Conservation (phyloP, 2,113 vertebrate genomes). For the human (Homo sapiens) region GRCh38 chr5:60368001-60368500, state of each 20-base stretch:
- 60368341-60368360: not conserved
- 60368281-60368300: not conserved
- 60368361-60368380: not conserved
- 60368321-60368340: not conserved
- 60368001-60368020: not conserved
- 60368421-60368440: not conserved
- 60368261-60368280: not conserved
- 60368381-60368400: not conserved
- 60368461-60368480: not conserved
- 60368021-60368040: conserved; percentile 21
- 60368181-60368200: not conserved
- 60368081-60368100: conserved; percentile 24
- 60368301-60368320: not conserved
- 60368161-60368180: conserved; percentile 13
- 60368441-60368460: not conserved
- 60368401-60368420: fast-evolving
- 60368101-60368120: not conserved
- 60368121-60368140: not conserved
- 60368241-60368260: not conserved
- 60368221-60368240: not conserved
- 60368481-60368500: not conserved
- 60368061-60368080: not conserved
- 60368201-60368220: not conserved
- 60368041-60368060: conserved; percentile 42
- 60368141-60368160: conserved; percentile 17